Evolutionary conservation across 2,797 vertebrate genomes (phyloP).

Genomic region (Valencia hispanica): DNA sequence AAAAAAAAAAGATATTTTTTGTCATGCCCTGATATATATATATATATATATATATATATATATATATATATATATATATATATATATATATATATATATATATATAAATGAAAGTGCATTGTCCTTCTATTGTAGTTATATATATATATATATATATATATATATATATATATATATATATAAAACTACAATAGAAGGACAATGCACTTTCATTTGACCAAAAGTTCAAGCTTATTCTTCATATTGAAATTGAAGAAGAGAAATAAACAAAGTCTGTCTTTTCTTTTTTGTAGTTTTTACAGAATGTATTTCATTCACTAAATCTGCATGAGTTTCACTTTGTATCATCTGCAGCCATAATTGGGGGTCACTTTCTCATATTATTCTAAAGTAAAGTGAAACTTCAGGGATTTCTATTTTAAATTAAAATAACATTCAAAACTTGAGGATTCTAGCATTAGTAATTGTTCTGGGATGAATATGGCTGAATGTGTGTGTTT

Average conservation of each 20-base stretch:
- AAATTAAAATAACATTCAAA: constrained; percentile 9
- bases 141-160: not conserved
- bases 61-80: too few species aligned
- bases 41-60: too few species aligned
- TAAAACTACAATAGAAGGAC: not conserved
- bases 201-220: not conserved
- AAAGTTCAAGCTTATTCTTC: not conserved
- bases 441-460: constrained; percentile 21
- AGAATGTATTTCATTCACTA: not conserved
- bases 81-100: too few species aligned
- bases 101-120: too few species aligned
- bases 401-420: constrained; percentile 28
- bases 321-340: not conserved
- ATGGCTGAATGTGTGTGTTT: constrained; percentile 44
- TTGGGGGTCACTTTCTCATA: constrained; percentile 1
- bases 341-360: not conserved
- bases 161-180: not conserved
- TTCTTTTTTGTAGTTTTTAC: not conserved
- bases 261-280: not conserved
- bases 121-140: too few species aligned
- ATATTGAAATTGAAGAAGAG: not conserved
- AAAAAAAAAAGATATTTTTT: not conserved
- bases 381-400: not conserved
- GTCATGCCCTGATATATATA: not conserved
- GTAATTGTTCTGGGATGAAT: constrained; percentile 54